Percentiles rank a stretch among this genome's conserved stretches.
These are phyloP conservation scores for Chondrilla cf. caribensis DNA, from an alignment of 37 sponge, comb jelly and placozoan genomes.

Conservation along the genomic window DNA sequence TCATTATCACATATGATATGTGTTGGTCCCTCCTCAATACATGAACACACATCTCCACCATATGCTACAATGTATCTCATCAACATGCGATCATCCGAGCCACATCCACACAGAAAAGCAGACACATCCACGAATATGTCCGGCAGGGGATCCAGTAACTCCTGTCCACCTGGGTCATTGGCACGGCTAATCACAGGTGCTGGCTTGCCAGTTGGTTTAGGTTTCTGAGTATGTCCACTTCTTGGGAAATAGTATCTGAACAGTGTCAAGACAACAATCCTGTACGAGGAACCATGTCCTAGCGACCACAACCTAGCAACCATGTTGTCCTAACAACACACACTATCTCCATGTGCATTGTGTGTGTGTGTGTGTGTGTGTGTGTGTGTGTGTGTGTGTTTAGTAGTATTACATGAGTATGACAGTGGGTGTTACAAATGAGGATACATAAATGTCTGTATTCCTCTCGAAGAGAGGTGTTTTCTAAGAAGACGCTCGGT, in stretches of 20 bases:
- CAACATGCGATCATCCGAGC: neutral
- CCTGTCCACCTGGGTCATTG: neutral
- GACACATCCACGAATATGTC: constrained; percentile 36
- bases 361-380: neutral
- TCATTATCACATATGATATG: constrained; percentile 36
- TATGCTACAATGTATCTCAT: constrained; percentile 53
- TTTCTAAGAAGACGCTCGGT: constrained; percentile 79
- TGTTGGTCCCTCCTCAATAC: constrained; percentile 20
- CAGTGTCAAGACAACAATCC: neutral
- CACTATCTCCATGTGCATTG: no score
- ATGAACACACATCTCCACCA: constrained; percentile 31
- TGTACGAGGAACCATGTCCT: no score
- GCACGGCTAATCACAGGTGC: neutral
- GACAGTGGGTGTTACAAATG: neutral
- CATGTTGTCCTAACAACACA: no score
- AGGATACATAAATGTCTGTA: constrained; percentile 76
- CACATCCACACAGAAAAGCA: constrained; percentile 17
- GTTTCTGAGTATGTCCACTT: neutral
- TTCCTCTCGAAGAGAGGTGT: constrained; percentile 60
- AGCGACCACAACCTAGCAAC: no score
- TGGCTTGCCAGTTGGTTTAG: neutral
- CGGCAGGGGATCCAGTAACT: constrained; percentile 23
- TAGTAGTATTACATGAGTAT: neutral
- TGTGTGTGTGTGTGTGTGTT: neutral
- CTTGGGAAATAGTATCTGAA: constrained; percentile 34